Conservation (phyloP, 2,797 vertebrate genomes). For the Lepus oiostolus region DNA sequence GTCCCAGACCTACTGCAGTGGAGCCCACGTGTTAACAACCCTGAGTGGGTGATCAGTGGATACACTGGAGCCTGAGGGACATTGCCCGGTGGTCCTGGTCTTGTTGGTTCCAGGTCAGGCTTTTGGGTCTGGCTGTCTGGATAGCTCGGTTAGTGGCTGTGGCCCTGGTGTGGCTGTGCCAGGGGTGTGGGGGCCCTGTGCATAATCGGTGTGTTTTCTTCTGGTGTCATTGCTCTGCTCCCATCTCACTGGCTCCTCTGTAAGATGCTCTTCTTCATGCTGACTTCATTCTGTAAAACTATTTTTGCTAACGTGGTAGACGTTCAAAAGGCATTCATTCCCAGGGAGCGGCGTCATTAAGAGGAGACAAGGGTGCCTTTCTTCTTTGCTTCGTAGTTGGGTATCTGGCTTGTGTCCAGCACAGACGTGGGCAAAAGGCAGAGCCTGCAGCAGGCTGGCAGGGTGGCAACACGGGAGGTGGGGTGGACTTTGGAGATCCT, state of each 20-base stretch:
- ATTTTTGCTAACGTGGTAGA: not conserved
- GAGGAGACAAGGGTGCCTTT: no score
- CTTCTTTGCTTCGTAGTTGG: no score
- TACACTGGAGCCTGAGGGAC: not conserved
- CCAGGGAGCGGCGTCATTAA: not conserved
- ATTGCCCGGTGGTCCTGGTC: accelerated
- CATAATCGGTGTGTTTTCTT: accelerated
- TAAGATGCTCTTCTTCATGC: not conserved
- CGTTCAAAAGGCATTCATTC: constrained; percentile 41
- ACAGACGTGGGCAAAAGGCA: not conserved
- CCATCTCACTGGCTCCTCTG: not conserved
- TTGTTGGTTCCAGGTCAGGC: not conserved
- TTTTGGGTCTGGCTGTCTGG: no score
- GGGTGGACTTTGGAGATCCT: no score
- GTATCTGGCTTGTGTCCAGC: no score
- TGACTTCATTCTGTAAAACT: not conserved
- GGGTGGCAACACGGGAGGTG: accelerated
- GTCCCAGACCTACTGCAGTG: no score
- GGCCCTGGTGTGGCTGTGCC: no score
- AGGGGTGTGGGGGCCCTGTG: not conserved
- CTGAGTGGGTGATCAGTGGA: accelerated
- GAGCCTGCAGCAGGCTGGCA: no score
- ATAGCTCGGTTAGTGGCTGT: not conserved
- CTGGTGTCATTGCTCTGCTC: not conserved
- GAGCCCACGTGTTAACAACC: not conserved